These are phyloP conservation scores for Diarsia mendica DNA, from an alignment of 2,888 invertebrate species.

Conservation along the genomic window DNA sequence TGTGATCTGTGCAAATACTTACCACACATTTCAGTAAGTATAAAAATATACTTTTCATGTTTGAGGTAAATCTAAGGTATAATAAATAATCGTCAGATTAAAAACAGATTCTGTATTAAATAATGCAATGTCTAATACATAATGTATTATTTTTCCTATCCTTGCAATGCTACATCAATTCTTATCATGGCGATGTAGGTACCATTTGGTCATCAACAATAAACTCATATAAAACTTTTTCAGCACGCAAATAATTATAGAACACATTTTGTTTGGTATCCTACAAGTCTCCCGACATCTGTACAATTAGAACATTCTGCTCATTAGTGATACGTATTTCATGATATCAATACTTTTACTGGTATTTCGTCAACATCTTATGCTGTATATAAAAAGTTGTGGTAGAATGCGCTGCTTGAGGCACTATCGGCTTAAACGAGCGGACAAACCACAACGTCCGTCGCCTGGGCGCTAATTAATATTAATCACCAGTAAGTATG, in stretches of 20 bases:
- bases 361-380: conserved; percentile 65
- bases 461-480: conserved; percentile 22
- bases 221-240: conserved; percentile 52
- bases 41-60: conserved; percentile 62
- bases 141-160: conserved; percentile 48
- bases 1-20: conserved; percentile 65
- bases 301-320: conserved; percentile 48
- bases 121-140: conserved; percentile 52
- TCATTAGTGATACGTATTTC: conserved; percentile 48
- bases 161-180: conserved; percentile 26
- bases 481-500: conserved; percentile 54
- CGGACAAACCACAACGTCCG: background rate
- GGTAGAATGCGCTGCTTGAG: conserved; percentile 16
- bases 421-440: conserved; percentile 5
- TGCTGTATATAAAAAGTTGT: conserved; percentile 26
- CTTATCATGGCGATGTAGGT: conserved; percentile 25
- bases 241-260: conserved; percentile 56
- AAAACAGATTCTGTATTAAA: conserved; percentile 47
- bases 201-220: conserved; percentile 42
- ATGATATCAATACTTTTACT: conserved; percentile 63
- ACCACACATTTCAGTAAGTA: conserved; percentile 53
- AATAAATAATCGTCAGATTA: conserved; percentile 49
- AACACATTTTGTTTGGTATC: conserved; percentile 59
- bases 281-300: conserved; percentile 37
- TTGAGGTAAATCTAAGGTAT: conserved; percentile 52